Evolutionary conservation across 2,797 vertebrate genomes (phyloP).

Genomic region (Labroides dimidiatus): DNA sequence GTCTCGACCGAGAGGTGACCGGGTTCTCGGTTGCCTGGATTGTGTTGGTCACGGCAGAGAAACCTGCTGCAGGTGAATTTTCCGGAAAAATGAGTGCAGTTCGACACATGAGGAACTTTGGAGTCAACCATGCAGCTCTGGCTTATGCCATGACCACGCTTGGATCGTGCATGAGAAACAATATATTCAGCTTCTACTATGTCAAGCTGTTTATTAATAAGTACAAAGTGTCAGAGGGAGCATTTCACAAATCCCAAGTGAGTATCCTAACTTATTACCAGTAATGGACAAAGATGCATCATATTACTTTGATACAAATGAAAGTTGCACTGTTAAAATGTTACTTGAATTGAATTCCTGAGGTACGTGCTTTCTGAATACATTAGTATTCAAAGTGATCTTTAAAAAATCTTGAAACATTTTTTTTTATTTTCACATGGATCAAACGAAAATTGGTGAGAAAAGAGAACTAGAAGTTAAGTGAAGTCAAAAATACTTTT

Average conservation of each 20-base stretch:
- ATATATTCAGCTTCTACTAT: conserved; percentile 94
- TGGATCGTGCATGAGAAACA: conserved; percentile 91
- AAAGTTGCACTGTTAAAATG: too few relatives aligned
- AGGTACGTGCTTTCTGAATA: too few relatives aligned
- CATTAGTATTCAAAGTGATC: too few relatives aligned
- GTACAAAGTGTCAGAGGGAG: conserved; percentile 89
- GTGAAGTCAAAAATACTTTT: too few relatives aligned
- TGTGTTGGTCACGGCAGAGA: background rate
- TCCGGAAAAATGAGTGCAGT: conserved; percentile 38
- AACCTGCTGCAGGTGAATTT: conserved; percentile 1
- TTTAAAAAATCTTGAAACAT: too few relatives aligned
- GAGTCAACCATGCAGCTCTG: conserved; percentile 82
- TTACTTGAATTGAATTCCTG: too few relatives aligned
- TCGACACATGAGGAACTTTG: conserved; percentile 44
- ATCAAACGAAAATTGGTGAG: too few relatives aligned
- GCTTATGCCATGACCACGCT: conserved; percentile 92
- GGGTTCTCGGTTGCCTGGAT: background rate
- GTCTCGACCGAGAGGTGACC: background rate
- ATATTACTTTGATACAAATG: too few relatives aligned
- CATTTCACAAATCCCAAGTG: conserved; percentile 92
- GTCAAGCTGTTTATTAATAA: conserved; percentile 92
- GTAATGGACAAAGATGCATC: too few relatives aligned
- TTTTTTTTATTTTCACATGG: too few relatives aligned
- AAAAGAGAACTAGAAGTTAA: too few relatives aligned
- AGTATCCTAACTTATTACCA: conserved; percentile 23